Base-by-base conservation (phyloP, 2,113 vertebrate genomes). In the Tupaia chinensis region DNA sequence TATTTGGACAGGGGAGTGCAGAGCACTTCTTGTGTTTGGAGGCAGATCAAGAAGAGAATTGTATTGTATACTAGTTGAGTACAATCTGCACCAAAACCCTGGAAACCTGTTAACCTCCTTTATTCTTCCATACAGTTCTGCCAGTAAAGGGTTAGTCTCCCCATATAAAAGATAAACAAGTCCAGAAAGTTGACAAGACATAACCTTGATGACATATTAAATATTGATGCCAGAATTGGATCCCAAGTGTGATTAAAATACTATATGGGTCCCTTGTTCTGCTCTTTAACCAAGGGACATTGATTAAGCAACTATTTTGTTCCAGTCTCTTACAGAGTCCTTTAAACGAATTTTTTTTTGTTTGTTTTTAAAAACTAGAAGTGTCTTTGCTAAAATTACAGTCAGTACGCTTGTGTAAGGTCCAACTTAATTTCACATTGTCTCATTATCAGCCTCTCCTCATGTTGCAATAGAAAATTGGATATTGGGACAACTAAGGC, bases 391-490 rank as follows among this genome's bases (percentile, higher is more conserved):
- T 79, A 87, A 93, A 89, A 78, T 63, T 87, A 60, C 4, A 27
- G 66, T 95, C 34, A 19, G 11, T 96, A 12, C 27, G 9, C 44
- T 96, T 97, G 56, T 54, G 29, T 94, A 66, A 7, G 60, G 17
- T 90, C 25, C 13, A 81, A 29, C 58, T 84, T 94, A 96, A 96
- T 5, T 91, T 93, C 14, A 90, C 56, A 70, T 9, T 54, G 72
- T 81, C 16, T 73, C 58, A 63, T 68, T 53, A 32, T 79, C 29
- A 88, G 83, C 74, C n/a, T 95, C 12, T 97, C n/a, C 69, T 78
- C 53, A 60, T 94, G 23, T 84, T 82, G 87, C 4, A 87, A 29
- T 87, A n/a, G 66, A 92, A 95, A 94, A 72, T 86, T 61, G 34
- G 63, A 54, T 95, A 19, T 14, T 20, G 88, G 53, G 32, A 87